Evolutionary conservation across 2,113 vertebrate species (phyloP).

Genomic region (Psammodynastes pulverulentus): DNA sequence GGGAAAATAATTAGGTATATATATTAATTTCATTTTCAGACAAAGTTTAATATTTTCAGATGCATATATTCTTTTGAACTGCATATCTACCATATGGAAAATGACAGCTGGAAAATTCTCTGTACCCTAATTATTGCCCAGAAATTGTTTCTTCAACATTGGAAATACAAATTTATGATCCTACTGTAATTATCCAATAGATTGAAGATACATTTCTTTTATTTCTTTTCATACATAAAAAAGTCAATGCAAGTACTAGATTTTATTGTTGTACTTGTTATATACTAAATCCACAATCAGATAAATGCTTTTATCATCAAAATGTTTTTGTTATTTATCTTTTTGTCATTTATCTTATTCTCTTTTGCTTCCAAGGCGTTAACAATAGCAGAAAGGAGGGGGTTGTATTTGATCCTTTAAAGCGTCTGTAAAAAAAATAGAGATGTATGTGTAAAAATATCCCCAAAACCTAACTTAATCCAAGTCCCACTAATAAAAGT

Average conservation of each 20-base stretch:
- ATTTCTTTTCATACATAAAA: not conserved
- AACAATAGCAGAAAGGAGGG: not conserved
- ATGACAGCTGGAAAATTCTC: not conserved
- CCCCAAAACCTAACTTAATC: not conserved
- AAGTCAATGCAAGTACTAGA: not conserved
- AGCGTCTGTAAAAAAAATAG: not conserved
- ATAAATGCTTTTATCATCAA: not conserved
- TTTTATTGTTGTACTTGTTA: not conserved
- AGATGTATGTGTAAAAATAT: not conserved
- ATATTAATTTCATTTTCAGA: not conserved
- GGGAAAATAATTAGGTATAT: not conserved
- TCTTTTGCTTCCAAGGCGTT: not conserved
- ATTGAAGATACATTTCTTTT: not conserved
- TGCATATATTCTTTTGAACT: not conserved
- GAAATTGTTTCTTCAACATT: not conserved
- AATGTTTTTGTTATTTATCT: not conserved
- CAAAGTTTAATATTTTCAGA: not conserved
- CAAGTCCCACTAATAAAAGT: not conserved
- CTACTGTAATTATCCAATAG: not conserved
- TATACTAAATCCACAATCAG: not conserved
- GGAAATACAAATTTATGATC: not conserved
- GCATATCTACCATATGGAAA: not conserved
- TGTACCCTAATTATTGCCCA: not conserved
- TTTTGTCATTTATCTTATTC: not conserved
- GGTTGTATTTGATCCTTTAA: not conserved